phyloP scores from a whole-genome alignment of 2,113 vertebrate genomes.

The Cercocebus atys region DNA sequence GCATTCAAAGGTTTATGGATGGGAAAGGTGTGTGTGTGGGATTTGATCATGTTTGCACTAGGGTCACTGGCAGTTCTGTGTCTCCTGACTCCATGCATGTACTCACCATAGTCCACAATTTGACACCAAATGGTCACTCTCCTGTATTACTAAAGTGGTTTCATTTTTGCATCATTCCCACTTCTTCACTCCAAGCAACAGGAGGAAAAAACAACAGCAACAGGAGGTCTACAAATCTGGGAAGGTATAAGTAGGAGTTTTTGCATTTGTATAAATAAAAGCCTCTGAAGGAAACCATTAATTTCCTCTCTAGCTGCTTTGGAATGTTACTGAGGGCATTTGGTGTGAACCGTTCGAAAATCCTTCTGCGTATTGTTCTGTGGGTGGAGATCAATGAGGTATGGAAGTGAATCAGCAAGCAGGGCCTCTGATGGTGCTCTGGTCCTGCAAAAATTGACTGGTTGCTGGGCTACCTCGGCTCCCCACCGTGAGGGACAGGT shows the following conservation, averaged over 20 bases:
- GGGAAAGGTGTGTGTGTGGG: background rate
- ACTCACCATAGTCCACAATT: background rate
- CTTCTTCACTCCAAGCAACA: background rate
- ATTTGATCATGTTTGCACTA: background rate
- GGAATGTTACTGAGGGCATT: background rate
- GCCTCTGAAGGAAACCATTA: constrained; percentile 18
- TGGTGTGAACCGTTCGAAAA: constrained; percentile 2
- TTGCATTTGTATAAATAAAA: constrained; percentile 47
- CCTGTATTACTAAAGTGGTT: background rate
- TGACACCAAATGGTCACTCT: background rate
- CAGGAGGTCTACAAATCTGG: background rate
- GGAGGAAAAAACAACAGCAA: background rate
- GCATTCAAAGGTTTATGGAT: background rate
- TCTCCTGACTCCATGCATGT: background rate
- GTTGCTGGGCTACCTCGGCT: background rate
- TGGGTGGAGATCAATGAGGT: constrained; percentile 42
- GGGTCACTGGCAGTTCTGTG: background rate
- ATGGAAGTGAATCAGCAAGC: constrained; percentile 66
- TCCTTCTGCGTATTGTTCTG: constrained; percentile 44
- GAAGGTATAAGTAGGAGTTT: background rate
- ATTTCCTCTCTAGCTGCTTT: constrained; percentile 42
- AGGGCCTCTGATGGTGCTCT: background rate
- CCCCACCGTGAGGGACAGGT: fast-evolving
- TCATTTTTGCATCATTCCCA: background rate
- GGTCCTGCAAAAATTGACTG: background rate